Base-by-base conservation (phyloP, 2,888 invertebrate species). In the Antitype chi region DNA sequence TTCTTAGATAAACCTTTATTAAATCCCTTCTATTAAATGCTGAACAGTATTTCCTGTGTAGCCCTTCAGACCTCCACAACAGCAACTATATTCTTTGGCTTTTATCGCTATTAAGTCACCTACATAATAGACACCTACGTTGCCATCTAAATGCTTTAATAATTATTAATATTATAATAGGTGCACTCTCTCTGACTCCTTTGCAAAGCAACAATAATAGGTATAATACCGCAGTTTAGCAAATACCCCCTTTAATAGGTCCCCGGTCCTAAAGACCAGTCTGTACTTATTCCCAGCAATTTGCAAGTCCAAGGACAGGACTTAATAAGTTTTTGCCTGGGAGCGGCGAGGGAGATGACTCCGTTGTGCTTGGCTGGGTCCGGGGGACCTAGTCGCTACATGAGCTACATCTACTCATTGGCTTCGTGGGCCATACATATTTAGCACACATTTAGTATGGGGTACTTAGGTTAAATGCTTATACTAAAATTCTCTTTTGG, bases 341-440 rank as follows among this genome's bases (percentile, higher is more conserved):
- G 85, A 84, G 80, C 85, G 69, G 74, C 59, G n/a, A 74, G 74
- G 71, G 74, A 84, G 85, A 84, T 84, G 80, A 78, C 72, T 71
- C 7, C 53, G 82, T 62, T 55, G 0, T 32, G 80, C 70, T 72
- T 69, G 73, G 85, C 69, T 85, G 80, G 52, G 20, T 59, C 43
- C n/a, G 38, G 63, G 67, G 71, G 63, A 73, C 79, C 71, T 76
- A 76, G 71, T 47, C 64, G 17, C 32, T 63, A 68, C 25, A 47
- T 47, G 47, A 47, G 57, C 32, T 11, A 57, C 57, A 84, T 69
- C 70, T 82, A 70, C 32, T 20, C 49, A 25, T 66, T 80, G 68
- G 11, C 25, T 47, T 59, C 23, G 15, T 59, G 53, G 55, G 49
- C 60, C 49, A 67, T 55, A 60, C 25, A 59, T 78, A 60, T 73